Base-by-base conservation (phyloP, 2,888 invertebrate genomes). In the Apamea anceps region DNA sequence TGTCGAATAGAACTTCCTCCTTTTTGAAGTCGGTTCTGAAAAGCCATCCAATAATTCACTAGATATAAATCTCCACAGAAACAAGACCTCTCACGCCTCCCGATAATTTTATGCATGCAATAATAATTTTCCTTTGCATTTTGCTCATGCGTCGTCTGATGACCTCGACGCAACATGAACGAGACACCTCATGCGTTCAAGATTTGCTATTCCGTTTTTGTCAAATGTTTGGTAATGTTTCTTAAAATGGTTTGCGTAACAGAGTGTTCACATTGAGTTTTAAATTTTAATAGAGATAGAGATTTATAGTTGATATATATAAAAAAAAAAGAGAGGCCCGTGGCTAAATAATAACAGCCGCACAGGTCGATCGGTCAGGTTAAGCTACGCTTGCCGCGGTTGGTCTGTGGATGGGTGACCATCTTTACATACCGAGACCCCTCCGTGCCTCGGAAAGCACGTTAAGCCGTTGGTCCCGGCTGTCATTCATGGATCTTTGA, bases 111-210 rank as follows among this genome's bases (percentile, higher is more conserved):
- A 84, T 74, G 65, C 60, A n/a, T 65, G 60, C 71, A 65, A 77
- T 48, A n/a, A 48, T 72, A 76, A 72, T 84, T 77, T 84, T 85
- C 75, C 80, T 87, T 18, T 76, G 65, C 75, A 32, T 77, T 68
- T 48, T 73, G 75, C 67, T 60, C 77, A 72, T 74, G 82, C 82
- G 76, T 76, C 28, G 51, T 62, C 65, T 57, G 72, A 51, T 42
- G 72, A 75, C 87, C 80, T 87, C 75, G 79, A 71, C 84, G 73
- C 75, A 74, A 79, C 79, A 62, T 67, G 63, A 67, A 75, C 57
- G 51, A 62, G 85, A 76, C 86, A 82, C 86, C 75, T 80, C 86
- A 82, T 70, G 37, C 72, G 51, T 68, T 51, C 65, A 72, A 48
- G 62, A 78, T 77, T 75, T 54, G 12, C 32, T 60, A 45, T 51